Percentiles rank a stretch among this genome's conserved stretches.
Conservation (phyloP, 2,113 vertebrate species). For the Datnioides undecimradiatus region DNA sequence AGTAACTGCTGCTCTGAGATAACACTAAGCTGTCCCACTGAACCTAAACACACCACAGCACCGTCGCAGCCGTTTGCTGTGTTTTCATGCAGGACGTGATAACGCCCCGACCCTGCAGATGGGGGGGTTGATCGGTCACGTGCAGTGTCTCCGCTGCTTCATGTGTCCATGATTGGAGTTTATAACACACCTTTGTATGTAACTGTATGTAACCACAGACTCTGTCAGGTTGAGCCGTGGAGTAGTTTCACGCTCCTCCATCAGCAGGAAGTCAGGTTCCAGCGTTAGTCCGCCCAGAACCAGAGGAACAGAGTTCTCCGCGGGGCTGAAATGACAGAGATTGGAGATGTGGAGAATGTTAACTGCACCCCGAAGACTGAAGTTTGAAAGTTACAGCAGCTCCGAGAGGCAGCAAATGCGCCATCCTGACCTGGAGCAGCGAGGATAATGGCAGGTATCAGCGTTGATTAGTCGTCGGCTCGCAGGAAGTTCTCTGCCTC, state of each 20-base stretch:
- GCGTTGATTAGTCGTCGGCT: constrained; percentile 38
- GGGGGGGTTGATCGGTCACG: too few relatives aligned
- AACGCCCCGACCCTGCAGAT: too few relatives aligned
- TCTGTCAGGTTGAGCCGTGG: background rate
- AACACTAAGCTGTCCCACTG: too few relatives aligned
- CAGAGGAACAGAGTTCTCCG: background rate
- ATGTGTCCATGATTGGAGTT: background rate
- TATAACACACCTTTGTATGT: background rate
- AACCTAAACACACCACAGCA: too few relatives aligned
- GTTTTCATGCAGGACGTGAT: too few relatives aligned
- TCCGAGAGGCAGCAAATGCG: background rate
- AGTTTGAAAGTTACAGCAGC: constrained; percentile 16
- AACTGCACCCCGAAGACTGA: background rate
- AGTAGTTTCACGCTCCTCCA: background rate
- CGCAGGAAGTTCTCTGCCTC: constrained; percentile 37
- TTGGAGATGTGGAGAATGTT: background rate
- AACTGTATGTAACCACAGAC: background rate
- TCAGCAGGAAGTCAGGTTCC: background rate
- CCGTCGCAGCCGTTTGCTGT: too few relatives aligned
- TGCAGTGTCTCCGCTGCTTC: too few relatives aligned
- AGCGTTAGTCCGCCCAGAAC: background rate
- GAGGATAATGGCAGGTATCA: constrained; percentile 32
- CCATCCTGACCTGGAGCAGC: background rate
- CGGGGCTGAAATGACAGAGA: background rate
- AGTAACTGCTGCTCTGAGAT: too few relatives aligned